Evolutionary conservation across 2,888 invertebrate genomes (phyloP), one percentile per base, ranked within the genome.

Genomic region (Melinaea menophilus): DNA sequence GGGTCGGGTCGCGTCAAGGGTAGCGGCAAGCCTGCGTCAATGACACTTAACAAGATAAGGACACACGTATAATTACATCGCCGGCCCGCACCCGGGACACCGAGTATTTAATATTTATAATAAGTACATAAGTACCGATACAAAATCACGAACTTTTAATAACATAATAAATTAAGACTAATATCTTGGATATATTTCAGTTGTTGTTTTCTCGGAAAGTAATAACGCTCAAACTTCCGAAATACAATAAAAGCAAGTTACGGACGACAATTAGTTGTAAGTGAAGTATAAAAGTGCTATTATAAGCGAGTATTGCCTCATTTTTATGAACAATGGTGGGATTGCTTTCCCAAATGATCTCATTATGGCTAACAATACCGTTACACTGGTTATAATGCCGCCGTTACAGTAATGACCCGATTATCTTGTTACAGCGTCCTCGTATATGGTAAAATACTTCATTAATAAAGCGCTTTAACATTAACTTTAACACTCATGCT

Each of bases 21-120:
- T 86, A 88, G 88, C 86, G 81, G 77, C 75, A 77, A 78, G 80
- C 81, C 85, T 82, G 79, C 79, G 75, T 76, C 85, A 85, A 87
- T 88, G 87, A 88, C 79, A 75, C 76, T 75, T 84, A 85, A 86
- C 84, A 77, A 78, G 67, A 58, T 61, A 56, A 35, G 46, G 47
- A 47, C 55, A 31, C 7, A 51, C 4, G 5, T 22, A 51, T 13
- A 48, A 9, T 5, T 4, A 13, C 22, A 22, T 12, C 22, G 22
- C 22, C 22, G 22, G 22, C 22, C 22, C 22, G 22, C 22, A 22
- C 22, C 22, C 22, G 7, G 4, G 37, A 37, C 7, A 37, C 7
- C 4, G 37, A 37, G 7, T 37, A 37, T 37, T 37, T 37, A 37
- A 37, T 37, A 7, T 37, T 37, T 9, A 41, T 11, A 41, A 9